Conservation (phyloP, 1,140 invertebrate genomes). For the Drosophila saltans region DNA sequence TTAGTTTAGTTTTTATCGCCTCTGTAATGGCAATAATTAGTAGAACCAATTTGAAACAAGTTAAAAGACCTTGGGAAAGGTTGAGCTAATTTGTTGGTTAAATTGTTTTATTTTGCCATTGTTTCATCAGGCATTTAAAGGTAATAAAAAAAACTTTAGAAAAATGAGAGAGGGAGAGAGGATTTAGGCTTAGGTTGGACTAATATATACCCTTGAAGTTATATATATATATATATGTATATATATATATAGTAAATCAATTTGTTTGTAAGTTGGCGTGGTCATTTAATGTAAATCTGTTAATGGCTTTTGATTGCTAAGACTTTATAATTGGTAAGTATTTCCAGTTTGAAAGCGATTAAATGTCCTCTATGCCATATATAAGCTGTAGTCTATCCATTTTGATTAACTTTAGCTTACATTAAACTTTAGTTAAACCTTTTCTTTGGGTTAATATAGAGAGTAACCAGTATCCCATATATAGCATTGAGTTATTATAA, state of each 20-base stretch:
- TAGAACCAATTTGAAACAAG: conserved; percentile 7
- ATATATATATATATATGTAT: not conserved
- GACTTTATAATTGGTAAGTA: too few species aligned
- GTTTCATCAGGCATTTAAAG: not conserved
- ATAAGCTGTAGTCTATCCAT: too few species aligned
- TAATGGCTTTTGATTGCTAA: too few species aligned
- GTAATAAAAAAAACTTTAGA: not conserved
- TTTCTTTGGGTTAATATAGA: too few species aligned
- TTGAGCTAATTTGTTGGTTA: conserved; percentile 45
- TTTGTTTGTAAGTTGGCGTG: not conserved
- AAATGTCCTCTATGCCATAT: too few species aligned
- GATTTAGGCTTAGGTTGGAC: not conserved
- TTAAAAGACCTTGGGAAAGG: conserved; percentile 59
- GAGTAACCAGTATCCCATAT: too few species aligned
- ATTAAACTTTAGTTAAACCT: too few species aligned
- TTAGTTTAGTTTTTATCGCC: conserved; percentile 63
- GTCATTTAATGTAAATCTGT: too few species aligned
- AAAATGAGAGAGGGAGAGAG: not conserved
- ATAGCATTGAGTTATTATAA: not conserved
- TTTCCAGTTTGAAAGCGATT: too few species aligned
- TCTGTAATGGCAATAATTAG: conserved; percentile 76
- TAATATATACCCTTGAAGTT: not conserved
- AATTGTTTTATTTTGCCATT: conserved; percentile 10
- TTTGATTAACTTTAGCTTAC: too few species aligned
- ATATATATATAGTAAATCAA: not conserved